Conservation (phyloP, 2,888 invertebrate genomes). For the Stenodera caucasica region DNA sequence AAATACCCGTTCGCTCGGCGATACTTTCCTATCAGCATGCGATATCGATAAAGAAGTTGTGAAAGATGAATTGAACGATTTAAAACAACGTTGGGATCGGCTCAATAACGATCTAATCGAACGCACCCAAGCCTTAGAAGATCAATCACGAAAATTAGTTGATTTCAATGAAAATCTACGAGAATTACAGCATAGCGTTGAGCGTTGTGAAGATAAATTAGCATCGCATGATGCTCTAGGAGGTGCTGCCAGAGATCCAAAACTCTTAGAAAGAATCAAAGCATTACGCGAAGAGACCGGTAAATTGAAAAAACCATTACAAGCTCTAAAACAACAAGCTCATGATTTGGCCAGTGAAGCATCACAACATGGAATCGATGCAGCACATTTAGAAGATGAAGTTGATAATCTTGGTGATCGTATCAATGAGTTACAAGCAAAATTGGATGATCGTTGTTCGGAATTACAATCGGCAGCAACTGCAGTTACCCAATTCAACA, state of each 20-base stretch:
- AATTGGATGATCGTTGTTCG: constrained; percentile 77
- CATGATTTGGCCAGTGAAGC: constrained; percentile 78
- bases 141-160: constrained; percentile 76
- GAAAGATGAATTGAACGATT: constrained; percentile 74
- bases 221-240: constrained; percentile 73
- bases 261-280: constrained; percentile 82
- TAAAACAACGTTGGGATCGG: constrained; percentile 89
- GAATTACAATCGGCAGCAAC: constrained; percentile 83
- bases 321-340: constrained; percentile 61
- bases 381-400: constrained; percentile 75
- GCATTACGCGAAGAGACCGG: constrained; percentile 79
- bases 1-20: constrained; percentile 81
- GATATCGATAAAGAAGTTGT: constrained; percentile 91
- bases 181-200: constrained; percentile 81
- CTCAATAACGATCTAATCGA: constrained; percentile 81
- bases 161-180: constrained; percentile 85
- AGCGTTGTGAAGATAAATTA: constrained; percentile 86
- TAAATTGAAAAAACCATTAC: constrained; percentile 74
- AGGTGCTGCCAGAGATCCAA: constrained; percentile 78
- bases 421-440: constrained; percentile 73
- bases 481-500: constrained; percentile 85
- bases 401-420: constrained; percentile 76
- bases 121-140: constrained; percentile 79
- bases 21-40: constrained; percentile 83
- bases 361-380: constrained; percentile 74